Base-by-base conservation (phyloP, 2,797 vertebrate genomes). In the Miichthys miiuy region DNA sequence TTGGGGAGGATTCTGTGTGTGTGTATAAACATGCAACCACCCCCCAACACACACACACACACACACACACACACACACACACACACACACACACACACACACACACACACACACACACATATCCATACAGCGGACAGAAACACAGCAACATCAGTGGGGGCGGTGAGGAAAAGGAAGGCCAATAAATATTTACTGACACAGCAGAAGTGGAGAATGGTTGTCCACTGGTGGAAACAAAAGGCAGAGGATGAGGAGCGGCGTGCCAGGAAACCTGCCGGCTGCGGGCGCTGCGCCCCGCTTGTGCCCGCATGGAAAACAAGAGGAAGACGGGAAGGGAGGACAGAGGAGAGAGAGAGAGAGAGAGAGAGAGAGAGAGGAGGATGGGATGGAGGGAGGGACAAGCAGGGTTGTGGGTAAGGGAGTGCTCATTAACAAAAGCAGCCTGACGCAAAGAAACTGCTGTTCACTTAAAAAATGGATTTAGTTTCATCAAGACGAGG, bases 181-280 rank as follows among this genome's bases (percentile, higher is more conserved):
- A 91, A 94, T 95, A 93, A 95, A 91, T 93, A 95, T 92, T 90
- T 94, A 95, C 93, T 95, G 80, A 93, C 93, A 89, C 95, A 92
- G 86, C 89, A 96, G 87, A 94, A 94, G 92, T 90, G 85, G 88
- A 91, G 90, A 92, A 94, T 30, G 90, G 77, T 81, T 76, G 88
- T 94, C 92, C 94, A 91, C 90, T 92, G 89, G 91, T 94, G 93
- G 90, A 95, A 95, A 96, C 95, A 95, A 96, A 96, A 95, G 94
- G 91, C 88, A 94, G 92, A 95, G 95, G 95, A 95, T 94, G 92
- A 92, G 90, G 89, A 93, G 92, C 93, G 77, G 92, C 70, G 76
- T 94, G 94, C 92, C 95, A 95, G 95, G 94, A 94, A 95, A 90
- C 87, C 79, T 58, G 82, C 75, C 73, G 79, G 79, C 89, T 71